These are phyloP conservation scores for Scomber japonicus DNA, from an alignment of 2,113 vertebrate genomes.

Conservation along the genomic window DNA sequence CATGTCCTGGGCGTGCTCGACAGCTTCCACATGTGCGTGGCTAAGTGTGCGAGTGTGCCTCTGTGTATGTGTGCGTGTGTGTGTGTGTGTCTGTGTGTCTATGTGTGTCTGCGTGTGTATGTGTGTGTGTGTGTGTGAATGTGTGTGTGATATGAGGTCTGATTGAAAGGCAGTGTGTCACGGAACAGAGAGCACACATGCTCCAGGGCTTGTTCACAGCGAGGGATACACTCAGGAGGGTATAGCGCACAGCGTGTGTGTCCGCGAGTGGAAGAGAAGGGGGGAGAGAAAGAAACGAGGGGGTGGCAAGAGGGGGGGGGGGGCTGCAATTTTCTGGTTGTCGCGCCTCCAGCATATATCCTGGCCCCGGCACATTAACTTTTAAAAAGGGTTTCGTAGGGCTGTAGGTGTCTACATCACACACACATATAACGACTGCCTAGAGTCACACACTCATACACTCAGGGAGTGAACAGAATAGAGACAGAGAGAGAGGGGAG, in stretches of 20 bases:
- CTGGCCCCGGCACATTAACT: conserved; percentile 92
- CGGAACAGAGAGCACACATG: conserved; percentile 97
- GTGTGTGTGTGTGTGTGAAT: conserved; percentile 68
- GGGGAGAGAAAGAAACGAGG: conserved; percentile 64
- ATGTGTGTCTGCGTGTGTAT: conserved; percentile 54
- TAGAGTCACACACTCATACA: conserved; percentile 78
- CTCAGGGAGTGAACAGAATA: conserved; percentile 69
- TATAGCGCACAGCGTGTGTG: conserved; percentile 78
- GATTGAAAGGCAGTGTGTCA: conserved; percentile 99
- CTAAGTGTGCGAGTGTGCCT: conserved; percentile 32
- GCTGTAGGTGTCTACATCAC: conserved; percentile 85
- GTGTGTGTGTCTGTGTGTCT: conserved; percentile 78
- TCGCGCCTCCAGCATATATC: conserved; percentile 93
- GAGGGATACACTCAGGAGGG: conserved; percentile 90
- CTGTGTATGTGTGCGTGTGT: conserved; percentile 78
- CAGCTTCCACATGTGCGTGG: conserved; percentile 87
- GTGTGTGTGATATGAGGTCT: conserved; percentile 91
- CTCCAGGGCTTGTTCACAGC: conserved; percentile 95
- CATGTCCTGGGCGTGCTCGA: conserved; percentile 90
- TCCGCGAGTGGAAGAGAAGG: conserved; percentile 54
- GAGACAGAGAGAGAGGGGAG: conserved; percentile 61
- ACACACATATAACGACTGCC: conserved; percentile 71
- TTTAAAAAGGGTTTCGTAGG: conserved; percentile 91
- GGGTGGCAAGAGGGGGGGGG: conserved; percentile 71
- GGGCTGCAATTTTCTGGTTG: conserved; percentile 99